Evolutionary conservation across 2,888 invertebrate species (phyloP), one percentile per base, ranked within the genome.

Genomic region (Pyrgus malvae): DNA sequence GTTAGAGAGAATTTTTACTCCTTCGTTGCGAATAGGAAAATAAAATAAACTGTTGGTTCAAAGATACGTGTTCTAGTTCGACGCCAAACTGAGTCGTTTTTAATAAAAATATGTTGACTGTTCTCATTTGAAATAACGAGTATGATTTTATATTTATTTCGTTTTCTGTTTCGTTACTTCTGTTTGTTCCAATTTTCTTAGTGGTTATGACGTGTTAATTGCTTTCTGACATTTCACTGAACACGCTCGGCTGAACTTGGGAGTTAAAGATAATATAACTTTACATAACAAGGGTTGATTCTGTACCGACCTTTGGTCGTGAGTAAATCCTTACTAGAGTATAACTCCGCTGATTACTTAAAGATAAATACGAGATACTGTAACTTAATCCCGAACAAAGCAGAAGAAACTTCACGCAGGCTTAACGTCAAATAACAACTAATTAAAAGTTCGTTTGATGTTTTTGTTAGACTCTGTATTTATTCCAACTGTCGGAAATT

Each of bases 11-110:
- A 37, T 44, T 51, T 51, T 51, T 51, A 44, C 19, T 35, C 27
- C 42, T 51, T 51, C 31, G 21, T 38, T 35, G 42, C 17, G 35
- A 33, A 50, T 49, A 23, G 27, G 44, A 44, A 48, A 51, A 51
- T 51, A 51, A 44, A 51, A 51, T 44, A 51, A 44, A 51, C 51
- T 51, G 37, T 51, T 51, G 17, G 51, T 44, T 42, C 19, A 9
- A 14, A 35, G 42, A 33, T 50, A 50, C 50, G 42, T 50, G 50
- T 35, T 35, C 29, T 33, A 16, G 23, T 23, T 16, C 25, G 6
- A 31, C 27, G 25, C 11, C 17, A 41, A 40, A 31, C 23, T 41
- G 12, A 19, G 12, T 6, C 16, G 16, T 12, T 16, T 3, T 21
- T 12, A 12, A 16, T 35, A 16, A 8, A n/a, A n/a, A n/a, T 29